These are phyloP conservation scores for Hartigia nigra DNA, from an alignment of 2,888 invertebrate genomes.

Conservation along the genomic window DNA sequence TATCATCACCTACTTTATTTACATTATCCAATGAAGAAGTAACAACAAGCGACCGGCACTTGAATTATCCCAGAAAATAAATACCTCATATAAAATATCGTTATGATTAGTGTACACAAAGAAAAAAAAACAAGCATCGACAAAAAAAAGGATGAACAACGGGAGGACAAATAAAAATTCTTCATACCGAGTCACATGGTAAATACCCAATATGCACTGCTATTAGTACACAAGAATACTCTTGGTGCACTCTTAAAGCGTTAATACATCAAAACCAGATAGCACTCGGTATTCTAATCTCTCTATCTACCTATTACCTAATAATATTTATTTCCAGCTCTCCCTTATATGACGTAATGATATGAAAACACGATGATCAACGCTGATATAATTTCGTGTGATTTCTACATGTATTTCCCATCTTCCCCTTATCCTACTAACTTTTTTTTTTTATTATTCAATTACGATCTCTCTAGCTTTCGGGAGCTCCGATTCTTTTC, in stretches of 20 bases:
- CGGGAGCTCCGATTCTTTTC: constrained; percentile 5
- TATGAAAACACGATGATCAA: constrained; percentile 57
- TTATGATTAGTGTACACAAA: not conserved
- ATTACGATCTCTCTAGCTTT: constrained; percentile 14
- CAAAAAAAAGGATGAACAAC: not conserved
- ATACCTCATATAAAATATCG: not conserved
- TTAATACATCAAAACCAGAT: not conserved
- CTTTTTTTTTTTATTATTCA: constrained; percentile 14
- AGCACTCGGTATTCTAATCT: not conserved
- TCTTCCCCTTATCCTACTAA: not conserved
- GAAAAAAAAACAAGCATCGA: not conserved
- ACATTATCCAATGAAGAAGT: not conserved
- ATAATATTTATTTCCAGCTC: constrained; percentile 36
- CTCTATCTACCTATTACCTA: constrained; percentile 30
- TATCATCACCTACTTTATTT: not conserved
- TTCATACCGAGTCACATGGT: not conserved
- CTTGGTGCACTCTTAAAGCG: not conserved
- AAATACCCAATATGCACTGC: not conserved
- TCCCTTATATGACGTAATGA: constrained; percentile 45
- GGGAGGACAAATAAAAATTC: not conserved
- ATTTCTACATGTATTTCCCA: not conserved
- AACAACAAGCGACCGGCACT: not conserved
- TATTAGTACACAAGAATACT: not conserved
- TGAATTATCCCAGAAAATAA: not conserved
- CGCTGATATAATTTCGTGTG: constrained; percentile 25